These are phyloP conservation scores for Drosophila varians DNA, from an alignment of 1,140 invertebrate genomes.

Conservation along the genomic window DNA sequence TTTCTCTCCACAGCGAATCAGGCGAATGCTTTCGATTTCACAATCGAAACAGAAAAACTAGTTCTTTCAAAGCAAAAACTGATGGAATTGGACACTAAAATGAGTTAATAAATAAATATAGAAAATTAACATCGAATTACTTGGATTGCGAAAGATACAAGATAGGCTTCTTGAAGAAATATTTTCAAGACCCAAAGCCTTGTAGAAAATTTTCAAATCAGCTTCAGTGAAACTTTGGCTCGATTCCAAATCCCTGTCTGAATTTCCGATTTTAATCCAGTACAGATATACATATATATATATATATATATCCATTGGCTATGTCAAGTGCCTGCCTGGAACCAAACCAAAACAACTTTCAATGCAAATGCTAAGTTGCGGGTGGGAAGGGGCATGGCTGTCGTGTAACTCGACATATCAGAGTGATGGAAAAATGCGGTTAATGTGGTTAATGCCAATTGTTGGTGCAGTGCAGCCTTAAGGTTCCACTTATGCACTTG, in stretches of 20 bases:
- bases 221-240: conserved; percentile 1
- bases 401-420: conserved; percentile 50
- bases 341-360: conserved; percentile 60
- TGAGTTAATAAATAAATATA: conserved; percentile 41
- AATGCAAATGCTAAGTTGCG: conserved; percentile 62
- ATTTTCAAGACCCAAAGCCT: not conserved
- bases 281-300: not conserved
- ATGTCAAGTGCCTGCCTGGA: not conserved
- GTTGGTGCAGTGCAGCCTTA: conserved; percentile 26
- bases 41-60: conserved; percentile 40
- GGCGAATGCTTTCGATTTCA: conserved; percentile 30
- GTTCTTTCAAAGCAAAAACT: conserved; percentile 6
- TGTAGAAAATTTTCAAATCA: not conserved
- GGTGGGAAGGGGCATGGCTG: not conserved
- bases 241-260: conserved; percentile 4
- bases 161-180: not conserved
- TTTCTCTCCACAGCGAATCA: conserved; percentile 1
- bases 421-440: conserved; percentile 67
- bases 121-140: conserved; percentile 28
- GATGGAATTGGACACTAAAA: not conserved
- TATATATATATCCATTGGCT: not conserved
- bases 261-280: conserved; percentile 49
- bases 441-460: conserved; percentile 53
- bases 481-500: conserved; percentile 64
- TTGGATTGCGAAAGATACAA: not conserved